A percentile compares a stretch with the other conserved stretches of the same genome.
phyloP scores from a whole-genome alignment of 2,888 invertebrate species.

The Agrilus mali region DNA sequence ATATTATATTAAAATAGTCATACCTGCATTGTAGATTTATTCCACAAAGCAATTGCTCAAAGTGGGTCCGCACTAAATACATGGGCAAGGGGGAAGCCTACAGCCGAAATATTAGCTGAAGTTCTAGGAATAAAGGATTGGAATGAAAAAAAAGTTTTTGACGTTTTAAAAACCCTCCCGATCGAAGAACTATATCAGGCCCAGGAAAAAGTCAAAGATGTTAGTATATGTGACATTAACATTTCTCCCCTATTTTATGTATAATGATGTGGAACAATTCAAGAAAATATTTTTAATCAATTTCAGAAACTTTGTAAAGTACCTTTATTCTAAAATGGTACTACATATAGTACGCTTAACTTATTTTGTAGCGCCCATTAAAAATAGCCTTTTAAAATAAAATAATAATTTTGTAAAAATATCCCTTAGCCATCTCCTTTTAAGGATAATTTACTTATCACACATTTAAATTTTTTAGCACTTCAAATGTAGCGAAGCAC shows the following conservation, averaged over 20 bases:
- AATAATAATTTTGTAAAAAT: no score
- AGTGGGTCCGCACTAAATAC: conserved; percentile 19
- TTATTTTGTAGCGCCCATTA: no score
- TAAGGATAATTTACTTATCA: neutral
- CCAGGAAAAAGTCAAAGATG: conserved; percentile 3
- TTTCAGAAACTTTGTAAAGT: no score
- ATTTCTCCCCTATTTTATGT: no score
- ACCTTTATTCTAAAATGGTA: no score
- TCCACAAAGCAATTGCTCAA: conserved; percentile 22
- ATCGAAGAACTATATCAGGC: conserved; percentile 1
- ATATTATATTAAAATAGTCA: no score
- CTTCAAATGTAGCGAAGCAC: neutral
- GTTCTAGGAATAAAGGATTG: conserved; percentile 1
- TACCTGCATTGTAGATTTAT: conserved; percentile 16
- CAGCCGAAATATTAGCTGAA: conserved; percentile 5
- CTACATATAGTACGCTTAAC: no score
- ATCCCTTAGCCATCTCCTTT: no score
- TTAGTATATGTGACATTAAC: neutral
- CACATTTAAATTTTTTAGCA: neutral
- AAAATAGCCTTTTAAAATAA: no score
- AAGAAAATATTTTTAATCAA: no score
- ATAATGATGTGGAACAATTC: no score
- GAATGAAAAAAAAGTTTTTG: conserved; percentile 4
- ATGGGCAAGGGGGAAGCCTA: conserved; percentile 13
- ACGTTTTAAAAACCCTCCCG: conserved; percentile 3